Percentiles rank a stretch among this genome's conserved stretches.
These are phyloP conservation scores for Ceratitis capitata DNA, from an alignment of 1,140 invertebrate species.

Conservation along the genomic window DNA sequence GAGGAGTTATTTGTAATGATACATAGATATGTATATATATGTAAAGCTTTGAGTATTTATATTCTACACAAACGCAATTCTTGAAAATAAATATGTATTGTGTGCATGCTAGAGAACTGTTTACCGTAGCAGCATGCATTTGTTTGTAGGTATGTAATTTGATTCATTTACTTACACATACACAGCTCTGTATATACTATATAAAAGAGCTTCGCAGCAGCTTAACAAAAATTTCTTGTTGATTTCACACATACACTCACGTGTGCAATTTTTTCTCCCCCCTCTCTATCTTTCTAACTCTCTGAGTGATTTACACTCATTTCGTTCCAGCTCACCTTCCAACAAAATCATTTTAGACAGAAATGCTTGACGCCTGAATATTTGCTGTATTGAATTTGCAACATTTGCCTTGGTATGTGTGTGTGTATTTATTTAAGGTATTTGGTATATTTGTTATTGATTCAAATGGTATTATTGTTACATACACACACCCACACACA, in stretches of 20 bases:
- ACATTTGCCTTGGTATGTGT: neutral
- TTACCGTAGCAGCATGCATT: too few species aligned
- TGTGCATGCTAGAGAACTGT: neutral
- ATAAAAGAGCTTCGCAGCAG: neutral
- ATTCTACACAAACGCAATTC: neutral
- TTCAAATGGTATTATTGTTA: neutral
- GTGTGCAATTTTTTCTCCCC: too few species aligned
- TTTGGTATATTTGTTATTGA: conserved; percentile 7
- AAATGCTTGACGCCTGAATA: neutral
- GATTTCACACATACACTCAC: too few species aligned
- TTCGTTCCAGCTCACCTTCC: conserved; percentile 10
- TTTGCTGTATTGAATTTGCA: neutral
- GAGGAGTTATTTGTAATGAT: neutral
- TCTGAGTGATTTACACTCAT: neutral
- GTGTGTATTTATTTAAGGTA: neutral
- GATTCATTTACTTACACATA: neutral
- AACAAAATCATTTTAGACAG: neutral
- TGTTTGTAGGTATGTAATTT: neutral
- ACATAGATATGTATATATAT: too few species aligned
- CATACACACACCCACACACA: neutral
- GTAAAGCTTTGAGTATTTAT: neutral
- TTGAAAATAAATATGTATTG: neutral
- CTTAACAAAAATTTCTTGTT: neutral
- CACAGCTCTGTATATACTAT: too few species aligned
- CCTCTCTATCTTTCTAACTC: neutral